Evolutionary conservation across 2,113 vertebrate species (phyloP).

Genomic region (Anser brachyrhynchus): DNA sequence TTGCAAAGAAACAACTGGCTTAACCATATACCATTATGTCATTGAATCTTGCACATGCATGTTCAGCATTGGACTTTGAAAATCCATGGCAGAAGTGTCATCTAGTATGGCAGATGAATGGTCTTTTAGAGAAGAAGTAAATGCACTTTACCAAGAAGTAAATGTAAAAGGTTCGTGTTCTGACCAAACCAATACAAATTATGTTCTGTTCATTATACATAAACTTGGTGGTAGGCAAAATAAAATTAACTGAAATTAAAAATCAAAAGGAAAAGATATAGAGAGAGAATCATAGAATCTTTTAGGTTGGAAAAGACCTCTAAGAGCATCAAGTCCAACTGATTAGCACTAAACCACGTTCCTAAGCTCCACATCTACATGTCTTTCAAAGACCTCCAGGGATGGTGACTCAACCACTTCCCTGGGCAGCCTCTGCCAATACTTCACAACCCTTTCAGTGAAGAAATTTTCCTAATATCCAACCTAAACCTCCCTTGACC

Average conservation of each 20-base stretch:
- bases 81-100: neutral
- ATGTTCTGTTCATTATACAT: neutral
- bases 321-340: no score
- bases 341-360: no score
- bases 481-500: no score
- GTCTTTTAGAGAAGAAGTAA: neutral
- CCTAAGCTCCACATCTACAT: no score
- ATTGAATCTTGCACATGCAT: neutral
- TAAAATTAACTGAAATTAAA: neutral
- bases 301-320: no score
- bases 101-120: neutral
- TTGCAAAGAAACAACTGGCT: neutral
- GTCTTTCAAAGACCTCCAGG: no score
- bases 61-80: neutral
- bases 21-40: neutral
- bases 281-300: no score
- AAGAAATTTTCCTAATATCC: no score
- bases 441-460: no score
- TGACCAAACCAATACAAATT: neutral
- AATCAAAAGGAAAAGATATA: neutral
- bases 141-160: neutral
- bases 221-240: neutral
- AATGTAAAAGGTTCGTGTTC: neutral
- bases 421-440: no score
- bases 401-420: no score